phyloP scores from a whole-genome alignment of 2,113 vertebrate species.

The Saccopteryx leptura region DNA sequence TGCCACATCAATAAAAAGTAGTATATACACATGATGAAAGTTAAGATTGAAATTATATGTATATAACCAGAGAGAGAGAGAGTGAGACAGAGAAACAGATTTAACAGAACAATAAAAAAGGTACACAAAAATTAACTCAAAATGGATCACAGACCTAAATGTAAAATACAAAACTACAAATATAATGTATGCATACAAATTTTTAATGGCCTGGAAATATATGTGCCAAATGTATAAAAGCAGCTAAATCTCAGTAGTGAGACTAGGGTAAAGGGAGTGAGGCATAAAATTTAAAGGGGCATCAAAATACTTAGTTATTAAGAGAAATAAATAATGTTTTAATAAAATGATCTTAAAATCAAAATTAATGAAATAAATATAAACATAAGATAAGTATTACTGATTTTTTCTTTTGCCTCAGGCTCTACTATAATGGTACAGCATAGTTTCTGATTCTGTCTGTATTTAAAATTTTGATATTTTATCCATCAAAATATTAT shows the following conservation, averaged over 20 bases:
- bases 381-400: background rate
- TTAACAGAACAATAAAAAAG: background rate
- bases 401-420: conserved; percentile 17
- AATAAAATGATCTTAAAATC: background rate
- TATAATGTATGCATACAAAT: background rate
- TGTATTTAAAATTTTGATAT: background rate
- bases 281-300: background rate
- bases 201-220: background rate
- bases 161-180: conserved; percentile 44
- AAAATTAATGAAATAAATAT: conserved; percentile 16
- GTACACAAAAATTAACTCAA: conserved; percentile 42
- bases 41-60: conserved; percentile 1
- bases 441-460: background rate
- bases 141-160: background rate
- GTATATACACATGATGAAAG: background rate
- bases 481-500: background rate
- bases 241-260: background rate
- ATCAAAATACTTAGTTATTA: conserved; percentile 33
- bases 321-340: background rate
- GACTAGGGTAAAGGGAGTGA: background rate
- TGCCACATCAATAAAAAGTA: background rate
- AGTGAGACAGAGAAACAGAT: background rate
- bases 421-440: background rate
- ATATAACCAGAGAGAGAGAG: background rate
- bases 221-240: background rate